Base-by-base conservation (phyloP, 2,113 vertebrate genomes). In the Struthidea cinerea region DNA sequence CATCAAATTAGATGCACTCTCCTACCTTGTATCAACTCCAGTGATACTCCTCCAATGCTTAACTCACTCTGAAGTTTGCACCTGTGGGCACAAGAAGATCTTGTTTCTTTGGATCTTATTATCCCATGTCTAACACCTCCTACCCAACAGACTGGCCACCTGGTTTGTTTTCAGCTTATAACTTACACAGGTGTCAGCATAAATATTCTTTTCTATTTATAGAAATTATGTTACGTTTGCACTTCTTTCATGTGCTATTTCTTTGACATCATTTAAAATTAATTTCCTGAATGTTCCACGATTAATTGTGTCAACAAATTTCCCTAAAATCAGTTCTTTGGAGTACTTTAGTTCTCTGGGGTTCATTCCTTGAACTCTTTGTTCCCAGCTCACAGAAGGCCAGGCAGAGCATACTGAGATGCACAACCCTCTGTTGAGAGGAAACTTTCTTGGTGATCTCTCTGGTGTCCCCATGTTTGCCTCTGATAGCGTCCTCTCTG, bases 161-260 rank as follows among this genome's bases (percentile, higher is more conserved):
- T 85, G 46, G 49, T 41, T 87, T 91, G 49, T 52, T 76, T 85
- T 88, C 82, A 83, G 53, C 28, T 73, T 85, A 32, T 8, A 87
- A 73, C 22, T 93, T 76, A 88, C 41, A 57, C 26, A 73, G 90
- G 49, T 37, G n/a, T 82, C 15, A 3, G 65, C 17, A 88, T 64
- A 91, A 87, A 76, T 74, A 53, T 79, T 68, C 19, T 82, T 93
- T 79, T 61, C 63, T 80, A 57, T 85, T 93, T 73, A 57, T 52
- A 85, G 78, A 86, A 69, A 73, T 85, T 65, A 47, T 35, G 67
- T 65, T 85, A 57, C 53, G 50, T 93, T 93, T 90, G 53, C 60
- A 76, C 42, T 65, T 91, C 65, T 92, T 96, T 94, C 90, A 88
- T 73, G 50, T 49, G 71, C 41, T 92, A 26, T 93, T 94, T 94